Percentiles rank a stretch among this genome's conserved stretches.
Evolutionary conservation across 2,113 vertebrate species (phyloP).

Genomic region (Otis tarda): DNA sequence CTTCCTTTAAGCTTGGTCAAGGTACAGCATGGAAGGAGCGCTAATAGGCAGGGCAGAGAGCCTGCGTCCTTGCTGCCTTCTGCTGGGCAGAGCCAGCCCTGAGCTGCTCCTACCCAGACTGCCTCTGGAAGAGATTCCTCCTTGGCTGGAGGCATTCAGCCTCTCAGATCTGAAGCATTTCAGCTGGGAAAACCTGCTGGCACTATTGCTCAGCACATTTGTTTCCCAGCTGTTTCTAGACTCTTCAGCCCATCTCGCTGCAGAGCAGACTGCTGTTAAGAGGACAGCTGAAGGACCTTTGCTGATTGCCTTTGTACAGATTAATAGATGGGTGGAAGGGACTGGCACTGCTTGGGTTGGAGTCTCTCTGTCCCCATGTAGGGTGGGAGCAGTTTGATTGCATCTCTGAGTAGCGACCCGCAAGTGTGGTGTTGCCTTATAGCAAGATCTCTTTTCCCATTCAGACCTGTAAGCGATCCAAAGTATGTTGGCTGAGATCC

Average conservation of each 20-base stretch:
- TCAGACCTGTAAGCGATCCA: background rate
- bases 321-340: background rate
- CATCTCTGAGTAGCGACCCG: background rate
- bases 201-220: background rate
- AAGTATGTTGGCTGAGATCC: background rate
- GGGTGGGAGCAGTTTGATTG: background rate
- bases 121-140: background rate
- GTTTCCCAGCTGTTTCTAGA: background rate
- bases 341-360: background rate
- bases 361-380: background rate
- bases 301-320: background rate
- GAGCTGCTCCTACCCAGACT: background rate
- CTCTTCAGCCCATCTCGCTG: background rate
- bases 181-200: background rate
- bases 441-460: background rate
- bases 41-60: background rate
- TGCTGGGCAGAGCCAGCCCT: background rate
- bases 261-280: background rate
- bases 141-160: background rate
- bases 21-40: constrained; percentile 12
- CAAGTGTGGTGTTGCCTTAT: background rate
- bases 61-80: background rate
- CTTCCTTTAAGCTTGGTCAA: constrained; percentile 66
- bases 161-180: background rate
- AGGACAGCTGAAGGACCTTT: background rate